Base-by-base conservation (phyloP, 2,113 vertebrate species). In the Arenaria interpres region DNA sequence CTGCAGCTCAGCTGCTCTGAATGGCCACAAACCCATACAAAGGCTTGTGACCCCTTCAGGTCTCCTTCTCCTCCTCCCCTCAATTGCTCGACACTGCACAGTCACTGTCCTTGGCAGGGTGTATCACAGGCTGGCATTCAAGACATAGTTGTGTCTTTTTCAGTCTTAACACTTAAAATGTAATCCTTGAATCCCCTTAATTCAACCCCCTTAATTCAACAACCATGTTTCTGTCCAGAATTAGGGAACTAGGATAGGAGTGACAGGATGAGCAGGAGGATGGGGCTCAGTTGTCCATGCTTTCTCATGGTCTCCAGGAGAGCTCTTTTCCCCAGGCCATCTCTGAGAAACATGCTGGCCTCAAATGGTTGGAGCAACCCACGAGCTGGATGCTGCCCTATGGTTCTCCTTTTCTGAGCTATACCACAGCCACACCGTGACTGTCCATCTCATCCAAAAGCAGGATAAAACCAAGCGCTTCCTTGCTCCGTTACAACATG, bases 401-500 rank as follows among this genome's bases (percentile, higher is more conserved):
- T 1, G 4, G 14, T 16, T 72, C 43, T 63, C 51, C 39, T 27
- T 78, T 33, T 20, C 57, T 24, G 56, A 75, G 62, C 41, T 25
- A 30, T 17, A 62, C 56, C 68, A 54, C 45, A 59, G 72, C n/a
- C 46, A 30, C 5, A 56, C 46, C 1, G 3, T 10, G 33, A 11
- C 9, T 20, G 67, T 11, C 59, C 68, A 48, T 63, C 53, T 67
- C 71, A 9, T n/a, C 22, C 57, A 54, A 77, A n/a, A 5, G 39
- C 45, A 35, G 23, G n/a, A 37, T 45, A 60, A 63, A 28, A 20
- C 24, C 84, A 33, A 79, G 23, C 0, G 0, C 68, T 33, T n/a
- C 63, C 33, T 78, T 59, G 25, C 50, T 69, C 35, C 0, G 0
- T 6, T 11, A 14, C 32, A 56, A 1, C 57, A 53, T 0, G 2